These are phyloP conservation scores for Mustela lutreola DNA, from an alignment of 2,113 vertebrate genomes.

Conservation along the genomic window DNA sequence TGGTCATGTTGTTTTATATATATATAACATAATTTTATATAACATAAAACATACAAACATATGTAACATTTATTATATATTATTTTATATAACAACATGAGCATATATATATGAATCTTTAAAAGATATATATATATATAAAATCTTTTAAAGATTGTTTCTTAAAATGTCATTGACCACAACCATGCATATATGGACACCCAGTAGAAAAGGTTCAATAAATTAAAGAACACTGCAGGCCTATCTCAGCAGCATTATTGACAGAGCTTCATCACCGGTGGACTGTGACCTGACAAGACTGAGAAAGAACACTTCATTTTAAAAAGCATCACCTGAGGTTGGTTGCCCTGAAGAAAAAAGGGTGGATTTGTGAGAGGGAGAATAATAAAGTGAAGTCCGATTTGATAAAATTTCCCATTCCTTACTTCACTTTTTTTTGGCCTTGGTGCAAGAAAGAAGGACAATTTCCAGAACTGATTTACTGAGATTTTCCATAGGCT, in stretches of 20 bases:
- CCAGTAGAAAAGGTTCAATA: neutral
- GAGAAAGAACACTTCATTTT: constrained; percentile 49
- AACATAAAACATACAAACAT: too few relatives aligned
- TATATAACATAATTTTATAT: neutral
- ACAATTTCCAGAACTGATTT: constrained; percentile 62
- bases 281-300: neutral
- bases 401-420: constrained; percentile 55
- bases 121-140: neutral
- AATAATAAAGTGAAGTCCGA: constrained; percentile 67
- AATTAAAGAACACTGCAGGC: neutral
- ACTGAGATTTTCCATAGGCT: constrained; percentile 42
- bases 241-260: neutral
- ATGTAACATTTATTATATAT: too few relatives aligned
- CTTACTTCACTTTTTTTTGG: constrained; percentile 32
- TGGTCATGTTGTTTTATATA: neutral
- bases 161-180: neutral
- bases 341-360: constrained; percentile 26
- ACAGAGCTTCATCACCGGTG: neutral
- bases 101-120: neutral
- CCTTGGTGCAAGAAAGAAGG: constrained; percentile 1
- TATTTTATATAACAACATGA: too few relatives aligned
- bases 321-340: neutral
- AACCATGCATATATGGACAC: neutral
- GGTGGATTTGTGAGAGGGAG: neutral
- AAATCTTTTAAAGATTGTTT: neutral